phyloP scores from a whole-genome alignment of 2,888 invertebrate species.

The Bombylius major region DNA sequence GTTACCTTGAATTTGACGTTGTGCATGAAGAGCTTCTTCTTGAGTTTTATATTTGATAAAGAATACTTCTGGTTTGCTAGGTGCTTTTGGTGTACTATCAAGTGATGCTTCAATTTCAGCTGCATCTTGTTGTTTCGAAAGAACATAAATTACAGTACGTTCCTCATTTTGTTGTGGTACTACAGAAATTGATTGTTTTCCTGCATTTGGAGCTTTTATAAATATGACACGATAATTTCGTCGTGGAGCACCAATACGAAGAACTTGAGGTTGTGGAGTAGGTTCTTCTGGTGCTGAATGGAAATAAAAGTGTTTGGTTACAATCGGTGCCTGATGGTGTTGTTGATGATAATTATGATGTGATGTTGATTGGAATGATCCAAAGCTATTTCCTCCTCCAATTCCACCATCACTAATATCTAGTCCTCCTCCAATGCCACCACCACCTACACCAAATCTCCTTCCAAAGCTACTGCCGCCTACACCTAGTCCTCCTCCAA shows the following conservation, averaged over 20 bases:
- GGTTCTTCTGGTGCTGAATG: conserved; percentile 31
- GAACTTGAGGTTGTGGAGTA: background rate
- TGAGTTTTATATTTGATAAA: conserved; percentile 35
- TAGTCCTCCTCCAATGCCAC: no score
- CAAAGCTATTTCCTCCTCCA: background rate
- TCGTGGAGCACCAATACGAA: conserved; percentile 16
- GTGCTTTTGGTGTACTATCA: conserved; percentile 22
- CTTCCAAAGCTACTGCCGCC: no score
- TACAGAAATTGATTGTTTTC: conserved; percentile 20
- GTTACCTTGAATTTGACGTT: conserved; percentile 5
- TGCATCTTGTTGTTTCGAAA: conserved; percentile 32
- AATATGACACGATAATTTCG: conserved; percentile 35
- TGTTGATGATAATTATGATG: background rate
- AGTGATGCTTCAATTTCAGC: conserved; percentile 17
- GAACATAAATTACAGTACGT: conserved; percentile 35
- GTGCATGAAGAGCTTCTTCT: conserved; percentile 5
- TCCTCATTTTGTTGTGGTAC: conserved; percentile 26
- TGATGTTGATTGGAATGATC: background rate
- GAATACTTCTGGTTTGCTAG: conserved; percentile 35
- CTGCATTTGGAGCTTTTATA: conserved; percentile 29
- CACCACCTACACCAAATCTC: no score
- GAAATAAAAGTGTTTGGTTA: conserved; percentile 30
- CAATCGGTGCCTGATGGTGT: background rate
- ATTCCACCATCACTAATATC: no score
- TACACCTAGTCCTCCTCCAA: no score